A percentile compares a stretch with the other conserved stretches of the same genome.
phyloP scores from a whole-genome alignment of 2,797 vertebrate genomes.

The Myripristis murdjan region DNA sequence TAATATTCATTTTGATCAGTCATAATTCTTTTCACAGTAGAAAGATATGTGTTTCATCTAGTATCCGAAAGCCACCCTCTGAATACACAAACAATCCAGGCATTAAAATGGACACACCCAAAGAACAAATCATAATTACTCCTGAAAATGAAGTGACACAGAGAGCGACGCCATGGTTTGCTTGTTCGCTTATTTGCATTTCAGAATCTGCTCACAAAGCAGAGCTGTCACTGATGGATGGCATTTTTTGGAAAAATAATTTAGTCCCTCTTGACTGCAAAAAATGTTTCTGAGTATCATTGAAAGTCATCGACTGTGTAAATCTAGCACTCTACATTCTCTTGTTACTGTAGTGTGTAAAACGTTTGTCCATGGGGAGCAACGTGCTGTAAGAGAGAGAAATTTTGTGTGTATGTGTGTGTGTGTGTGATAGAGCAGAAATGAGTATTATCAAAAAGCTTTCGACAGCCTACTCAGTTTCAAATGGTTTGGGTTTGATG shows the following conservation, averaged over 20 bases:
- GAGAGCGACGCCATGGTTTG: constrained; percentile 56
- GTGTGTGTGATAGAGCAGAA: constrained; percentile 17
- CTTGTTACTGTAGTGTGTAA: constrained; percentile 43
- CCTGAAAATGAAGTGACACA: constrained; percentile 47
- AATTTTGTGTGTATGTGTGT: background rate
- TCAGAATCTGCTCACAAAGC: constrained; percentile 53
- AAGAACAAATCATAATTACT: constrained; percentile 32
- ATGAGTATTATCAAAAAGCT: constrained; percentile 47
- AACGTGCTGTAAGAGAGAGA: constrained; percentile 1
- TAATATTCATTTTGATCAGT: constrained; percentile 10
- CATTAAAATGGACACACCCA: constrained; percentile 28
- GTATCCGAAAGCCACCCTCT: too few species aligned
- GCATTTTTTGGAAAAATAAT: constrained; percentile 61
- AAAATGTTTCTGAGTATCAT: constrained; percentile 43
- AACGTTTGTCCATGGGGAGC: constrained; percentile 46
- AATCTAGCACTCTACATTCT: constrained; percentile 49
- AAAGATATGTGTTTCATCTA: background rate
- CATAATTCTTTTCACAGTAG: constrained; percentile 22
- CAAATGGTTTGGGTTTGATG: constrained; percentile 41
- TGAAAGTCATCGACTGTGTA: constrained; percentile 51
- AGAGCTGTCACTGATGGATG: constrained; percentile 35
- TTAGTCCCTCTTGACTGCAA: constrained; percentile 56
- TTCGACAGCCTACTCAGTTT: constrained; percentile 46
- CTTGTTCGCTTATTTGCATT: constrained; percentile 59
- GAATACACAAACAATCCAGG: constrained; percentile 3